A percentile compares a stretch with the other conserved stretches of the same genome.
Evolutionary conservation across 2,888 invertebrate genomes (phyloP).

Genomic region (Tortrix viridana): DNA sequence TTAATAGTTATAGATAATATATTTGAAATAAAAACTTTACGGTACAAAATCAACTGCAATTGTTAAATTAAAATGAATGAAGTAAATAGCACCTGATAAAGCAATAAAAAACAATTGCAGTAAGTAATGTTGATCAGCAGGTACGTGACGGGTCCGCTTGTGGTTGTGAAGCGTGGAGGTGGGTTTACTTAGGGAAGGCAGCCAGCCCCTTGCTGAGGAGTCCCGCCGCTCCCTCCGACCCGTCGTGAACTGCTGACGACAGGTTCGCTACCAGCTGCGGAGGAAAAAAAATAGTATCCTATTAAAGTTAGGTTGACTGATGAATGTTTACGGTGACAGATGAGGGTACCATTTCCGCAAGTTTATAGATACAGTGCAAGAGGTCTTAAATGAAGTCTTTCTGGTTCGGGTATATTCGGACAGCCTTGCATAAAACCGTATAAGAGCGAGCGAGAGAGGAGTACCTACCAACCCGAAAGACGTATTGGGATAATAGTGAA

Average conservation of each 20-base stretch:
- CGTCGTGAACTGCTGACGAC: conserved; percentile 70
- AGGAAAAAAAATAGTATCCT: conserved; percentile 6
- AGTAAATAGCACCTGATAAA: conserved; percentile 1
- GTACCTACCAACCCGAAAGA: too few species aligned
- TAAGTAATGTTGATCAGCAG: conserved; percentile 15
- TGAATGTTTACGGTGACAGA: too few species aligned
- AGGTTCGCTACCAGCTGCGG: conserved; percentile 69
- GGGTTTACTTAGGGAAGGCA: conserved; percentile 68
- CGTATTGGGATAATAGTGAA: too few species aligned
- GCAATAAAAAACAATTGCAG: conserved; percentile 3
- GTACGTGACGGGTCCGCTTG: conserved; percentile 8
- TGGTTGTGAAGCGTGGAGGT: background rate
- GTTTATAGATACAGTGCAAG: too few species aligned
- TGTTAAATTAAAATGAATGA: background rate
- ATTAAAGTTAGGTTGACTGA: background rate
- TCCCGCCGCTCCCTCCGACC: conserved; percentile 73
- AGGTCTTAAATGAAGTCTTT: too few species aligned
- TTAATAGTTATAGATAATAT: too few species aligned
- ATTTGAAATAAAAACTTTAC: background rate
- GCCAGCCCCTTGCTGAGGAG: conserved; percentile 81
- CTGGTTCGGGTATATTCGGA: too few species aligned
- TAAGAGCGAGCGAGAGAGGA: too few species aligned
- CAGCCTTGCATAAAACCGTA: too few species aligned
- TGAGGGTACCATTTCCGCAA: too few species aligned
- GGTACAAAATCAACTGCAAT: conserved; percentile 5